Percentiles rank a stretch among this genome's conserved stretches.
These are phyloP conservation scores for Gandaritis pyraliata DNA, from an alignment of 2,888 invertebrate genomes.

Conservation along the genomic window DNA sequence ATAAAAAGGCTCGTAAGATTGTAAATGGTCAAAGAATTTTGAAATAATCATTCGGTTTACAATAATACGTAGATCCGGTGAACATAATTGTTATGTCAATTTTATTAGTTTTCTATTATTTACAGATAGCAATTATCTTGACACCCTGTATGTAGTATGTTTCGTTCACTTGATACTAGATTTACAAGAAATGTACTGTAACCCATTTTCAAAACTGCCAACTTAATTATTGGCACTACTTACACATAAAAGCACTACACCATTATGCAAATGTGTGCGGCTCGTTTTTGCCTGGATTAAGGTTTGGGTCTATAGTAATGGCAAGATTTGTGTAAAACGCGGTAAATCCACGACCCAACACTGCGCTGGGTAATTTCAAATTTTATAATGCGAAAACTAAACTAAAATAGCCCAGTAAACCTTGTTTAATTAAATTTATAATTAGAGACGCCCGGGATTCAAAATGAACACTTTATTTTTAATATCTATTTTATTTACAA, in stretches of 20 bases:
- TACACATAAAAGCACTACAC: conserved; percentile 42
- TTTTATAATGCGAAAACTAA: conserved; percentile 47
- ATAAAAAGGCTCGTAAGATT: no score
- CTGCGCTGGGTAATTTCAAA: conserved; percentile 42
- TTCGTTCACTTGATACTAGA: neutral
- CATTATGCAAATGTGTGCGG: conserved; percentile 59
- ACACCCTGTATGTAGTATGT: neutral
- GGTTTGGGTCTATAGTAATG: conserved; percentile 62
- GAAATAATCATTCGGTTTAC: no score
- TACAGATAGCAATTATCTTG: no score
- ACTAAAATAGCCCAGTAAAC: conserved; percentile 43
- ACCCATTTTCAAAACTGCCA: conserved; percentile 11
- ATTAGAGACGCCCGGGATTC: conserved; percentile 32
- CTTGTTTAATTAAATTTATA: conserved; percentile 47
- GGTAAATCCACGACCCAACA: conserved; percentile 54
- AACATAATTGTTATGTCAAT: no score
- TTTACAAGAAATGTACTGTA: neutral
- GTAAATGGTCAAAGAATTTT: no score
- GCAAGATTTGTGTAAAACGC: conserved; percentile 62
- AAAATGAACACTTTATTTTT: conserved; percentile 17
- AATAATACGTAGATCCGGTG: no score
- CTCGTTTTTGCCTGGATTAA: conserved; percentile 62
- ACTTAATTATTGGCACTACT: conserved; percentile 30
- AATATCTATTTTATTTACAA: conserved; percentile 17
- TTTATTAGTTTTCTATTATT: no score